Base-by-base conservation (phyloP, 35 echinoderm and acorn worm species). In the Antedon bifida region DNA sequence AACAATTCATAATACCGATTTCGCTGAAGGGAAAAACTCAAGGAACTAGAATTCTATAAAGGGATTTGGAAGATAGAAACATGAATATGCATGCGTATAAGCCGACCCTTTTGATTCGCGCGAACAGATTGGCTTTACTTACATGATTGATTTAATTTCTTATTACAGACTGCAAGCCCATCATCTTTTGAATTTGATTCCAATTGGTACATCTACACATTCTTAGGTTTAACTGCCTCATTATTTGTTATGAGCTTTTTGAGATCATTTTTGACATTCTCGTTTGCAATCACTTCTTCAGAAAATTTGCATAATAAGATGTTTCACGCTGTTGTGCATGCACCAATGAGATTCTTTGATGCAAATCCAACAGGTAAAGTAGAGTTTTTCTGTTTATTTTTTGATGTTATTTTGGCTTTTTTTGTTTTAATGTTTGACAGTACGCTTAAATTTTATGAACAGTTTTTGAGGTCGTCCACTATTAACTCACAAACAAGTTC, bases 271-370 rank as follows among this genome's bases (percentile, higher is more conserved):
- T 83, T 82, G 31, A 35, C 89, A 16, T 91, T 89, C 82, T 33
- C 73, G 44, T 81, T 96, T 36, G 80, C 85, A 33, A 79, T 96
- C 73, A 89, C 45, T n/a, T 76, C 93, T 34, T 84, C 93, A 73
- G 84, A 86, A 39, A 79, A 46, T 33, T 90, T 96, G 26, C 93
- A 96, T 75, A 96, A 96, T 77, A 81, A 83, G 55, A 96, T 96
- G 93, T 96, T 96, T 76, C n/a, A 33, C 0, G 75, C 93, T 13
- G 79, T 96, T 81, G 86, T 96, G 85, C 74, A 87, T 38, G 86
- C 87, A 31, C 93, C 93, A 12, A 96, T 96, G 87, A 30, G 81
- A 35, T 96, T 96, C 34, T 96, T 89, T 85, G 93, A 96, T 85
- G 86, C 89, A 19, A 96, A 96, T 74, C 86, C 93, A 30, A 45